Evolutionary conservation across 53 echinoderm and acorn worm species (phyloP).

Genomic region (Stichopus horrens): DNA sequence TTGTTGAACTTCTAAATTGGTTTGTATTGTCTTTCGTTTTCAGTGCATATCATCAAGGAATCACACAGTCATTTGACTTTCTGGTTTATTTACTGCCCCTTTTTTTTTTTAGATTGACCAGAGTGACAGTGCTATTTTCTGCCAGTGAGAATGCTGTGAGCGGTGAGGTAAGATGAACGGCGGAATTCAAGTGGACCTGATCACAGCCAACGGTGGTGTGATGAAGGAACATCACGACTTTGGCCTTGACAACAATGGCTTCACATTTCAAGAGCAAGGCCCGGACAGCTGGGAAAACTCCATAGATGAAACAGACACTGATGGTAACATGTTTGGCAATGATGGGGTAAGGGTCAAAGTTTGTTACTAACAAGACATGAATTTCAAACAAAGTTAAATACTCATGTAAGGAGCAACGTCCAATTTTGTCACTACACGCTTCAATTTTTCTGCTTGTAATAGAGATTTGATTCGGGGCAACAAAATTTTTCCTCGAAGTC

Average conservation of each 20-base stretch:
- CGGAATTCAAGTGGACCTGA: constrained; percentile 50
- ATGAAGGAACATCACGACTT: not conserved
- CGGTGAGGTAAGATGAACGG: constrained; percentile 52
- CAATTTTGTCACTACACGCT: not conserved
- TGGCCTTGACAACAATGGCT: constrained; percentile 22
- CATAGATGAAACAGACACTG: constrained; percentile 2
- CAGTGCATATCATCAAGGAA: no score
- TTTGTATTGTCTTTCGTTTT: no score
- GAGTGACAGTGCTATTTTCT: not conserved
- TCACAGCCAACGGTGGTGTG: constrained; percentile 55
- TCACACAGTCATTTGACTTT: no score
- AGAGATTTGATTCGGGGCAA: no score
- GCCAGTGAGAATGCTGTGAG: constrained; percentile 20
- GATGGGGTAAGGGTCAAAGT: constrained; percentile 3
- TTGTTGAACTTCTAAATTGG: no score
- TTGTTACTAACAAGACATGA: no score
- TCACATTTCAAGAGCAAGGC: constrained; percentile 24
- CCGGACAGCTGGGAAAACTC: constrained; percentile 15
- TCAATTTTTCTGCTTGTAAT: no score
- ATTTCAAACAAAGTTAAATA: no score
- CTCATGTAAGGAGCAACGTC: no score
- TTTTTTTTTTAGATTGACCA: constrained; percentile 12
- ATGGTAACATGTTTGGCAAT: not conserved
- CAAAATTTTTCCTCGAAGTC: no score
- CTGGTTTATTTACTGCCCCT: not conserved